phyloP scores from a whole-genome alignment of 2,888 invertebrate species.

The Eupithecia abbreviata region DNA sequence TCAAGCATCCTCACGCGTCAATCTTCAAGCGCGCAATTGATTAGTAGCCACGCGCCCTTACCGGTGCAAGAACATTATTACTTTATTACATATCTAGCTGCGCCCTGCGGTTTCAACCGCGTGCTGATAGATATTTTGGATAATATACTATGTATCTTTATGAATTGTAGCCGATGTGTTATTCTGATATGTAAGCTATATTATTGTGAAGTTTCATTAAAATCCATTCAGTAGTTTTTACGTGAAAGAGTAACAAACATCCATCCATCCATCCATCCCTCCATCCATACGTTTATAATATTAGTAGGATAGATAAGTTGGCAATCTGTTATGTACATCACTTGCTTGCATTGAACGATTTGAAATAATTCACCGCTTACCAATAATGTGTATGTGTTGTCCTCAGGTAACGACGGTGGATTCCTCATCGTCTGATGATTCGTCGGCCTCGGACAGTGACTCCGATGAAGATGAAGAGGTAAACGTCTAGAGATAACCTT shows the following conservation, averaged over 20 bases:
- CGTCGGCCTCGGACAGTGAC: constrained; percentile 73
- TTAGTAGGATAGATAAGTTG: no score
- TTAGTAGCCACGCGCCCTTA: no score
- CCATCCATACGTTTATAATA: no score
- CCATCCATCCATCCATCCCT: no score
- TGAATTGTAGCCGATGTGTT: no score
- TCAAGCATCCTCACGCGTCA: background rate
- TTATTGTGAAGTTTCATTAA: no score
- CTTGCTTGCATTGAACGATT: background rate
- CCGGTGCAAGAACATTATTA: background rate
- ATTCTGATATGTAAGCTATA: no score
- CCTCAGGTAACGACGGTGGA: constrained; percentile 78
- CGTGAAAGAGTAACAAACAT: no score
- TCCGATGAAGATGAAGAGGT: constrained; percentile 77
- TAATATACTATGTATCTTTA: no score
- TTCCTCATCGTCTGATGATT: constrained; percentile 78
- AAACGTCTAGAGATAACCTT: background rate
- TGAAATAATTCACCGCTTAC: background rate
- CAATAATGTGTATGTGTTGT: constrained; percentile 7
- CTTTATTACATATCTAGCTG: background rate
- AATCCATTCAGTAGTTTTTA: no score
- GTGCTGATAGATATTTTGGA: no score
- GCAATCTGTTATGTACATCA: background rate
- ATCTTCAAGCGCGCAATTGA: background rate
- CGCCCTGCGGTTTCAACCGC: no score